Evolutionary conservation across 2,888 invertebrate species (phyloP), one percentile per base, ranked within the genome.

Genomic region (Melipona bicolor): DNA sequence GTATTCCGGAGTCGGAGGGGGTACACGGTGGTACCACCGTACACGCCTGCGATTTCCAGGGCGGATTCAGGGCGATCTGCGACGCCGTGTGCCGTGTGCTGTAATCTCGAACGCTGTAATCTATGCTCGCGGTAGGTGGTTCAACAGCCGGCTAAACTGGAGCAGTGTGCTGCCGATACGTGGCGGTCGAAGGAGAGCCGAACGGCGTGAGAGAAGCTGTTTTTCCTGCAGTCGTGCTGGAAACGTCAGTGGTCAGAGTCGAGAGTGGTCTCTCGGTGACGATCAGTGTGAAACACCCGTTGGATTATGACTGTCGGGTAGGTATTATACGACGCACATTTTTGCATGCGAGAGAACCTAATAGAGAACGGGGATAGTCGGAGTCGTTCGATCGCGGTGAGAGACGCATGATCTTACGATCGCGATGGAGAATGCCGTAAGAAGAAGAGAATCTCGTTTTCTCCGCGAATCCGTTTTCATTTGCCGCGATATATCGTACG

Each of bases 271-370:
- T 49, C 81, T 85, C 77, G 72, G 83, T 86, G 83, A 84, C 86
- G 81, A 80, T 68, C 89, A 84, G 88, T 84, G 86, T 56, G 81
- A 77, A 62, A 59, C 79, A 81, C n/a, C 84, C 62, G 68, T 88
- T 89, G 91, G 91, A 90, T 91, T 90, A 90, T 91, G 90, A 90
- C 89, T 77, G 67, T 86, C 75, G 91, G 90, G 90, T 90, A 90
- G 77, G 90, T 91, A 89, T 43, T 91, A 89, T 43, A 11, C 43
- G 43, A 43, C 11, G 9, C 43, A 43, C 9, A 43, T 43, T 11
- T 11, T 1, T 43, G 9, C 43, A 43, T 5, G 71, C 32, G 27
- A n/a, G 5, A 21, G 49, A 27, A 62, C 5, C 21, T 6, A 11
- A n/a, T n/a, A n/a, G n/a, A n/a, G n/a, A n/a, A 43, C 0, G 9